Percentiles rank a stretch among this genome's conserved stretches.
These are phyloP conservation scores for Clarias magur DNA, from an alignment of 2,113 vertebrate species.

Conservation along the genomic window DNA sequence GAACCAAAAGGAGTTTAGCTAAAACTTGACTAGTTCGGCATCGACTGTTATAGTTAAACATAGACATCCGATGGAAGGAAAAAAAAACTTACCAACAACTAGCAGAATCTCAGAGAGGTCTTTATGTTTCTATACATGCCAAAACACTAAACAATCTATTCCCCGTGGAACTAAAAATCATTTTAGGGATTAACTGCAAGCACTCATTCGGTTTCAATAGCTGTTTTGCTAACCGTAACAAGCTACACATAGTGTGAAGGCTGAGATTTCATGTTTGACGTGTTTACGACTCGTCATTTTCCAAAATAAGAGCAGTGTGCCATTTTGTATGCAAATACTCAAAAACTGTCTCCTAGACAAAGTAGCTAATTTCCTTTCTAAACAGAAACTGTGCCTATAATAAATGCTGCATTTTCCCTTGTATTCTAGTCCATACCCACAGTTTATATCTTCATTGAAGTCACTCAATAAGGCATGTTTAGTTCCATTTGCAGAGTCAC, in stretches of 20 bases:
- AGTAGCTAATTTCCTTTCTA: neutral
- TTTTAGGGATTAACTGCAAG: neutral
- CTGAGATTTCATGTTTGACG: neutral
- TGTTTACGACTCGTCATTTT: neutral
- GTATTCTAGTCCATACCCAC: neutral
- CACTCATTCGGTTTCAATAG: too few relatives aligned
- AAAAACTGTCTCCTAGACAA: neutral
- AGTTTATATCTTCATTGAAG: neutral
- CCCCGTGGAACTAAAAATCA: slow-evolving; percentile 25
- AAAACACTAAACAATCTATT: slow-evolving; percentile 11
- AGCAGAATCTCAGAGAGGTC: neutral
- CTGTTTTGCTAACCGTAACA: slow-evolving; percentile 28
- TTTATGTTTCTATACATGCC: slow-evolving; percentile 9
- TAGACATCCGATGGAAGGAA: neutral
- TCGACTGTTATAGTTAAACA: neutral
- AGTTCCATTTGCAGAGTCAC: neutral
- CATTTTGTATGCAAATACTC: neutral
- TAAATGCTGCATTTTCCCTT: neutral
- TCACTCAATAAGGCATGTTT: neutral
- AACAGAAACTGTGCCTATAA: neutral
- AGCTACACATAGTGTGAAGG: neutral
- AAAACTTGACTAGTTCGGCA: neutral
- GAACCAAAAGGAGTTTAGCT: neutral
- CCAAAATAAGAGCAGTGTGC: slow-evolving; percentile 28
- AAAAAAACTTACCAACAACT: slow-evolving; percentile 41